These are phyloP conservation scores for Plagiodera versicolora DNA, from an alignment of 2,888 invertebrate genomes.

Conservation along the genomic window DNA sequence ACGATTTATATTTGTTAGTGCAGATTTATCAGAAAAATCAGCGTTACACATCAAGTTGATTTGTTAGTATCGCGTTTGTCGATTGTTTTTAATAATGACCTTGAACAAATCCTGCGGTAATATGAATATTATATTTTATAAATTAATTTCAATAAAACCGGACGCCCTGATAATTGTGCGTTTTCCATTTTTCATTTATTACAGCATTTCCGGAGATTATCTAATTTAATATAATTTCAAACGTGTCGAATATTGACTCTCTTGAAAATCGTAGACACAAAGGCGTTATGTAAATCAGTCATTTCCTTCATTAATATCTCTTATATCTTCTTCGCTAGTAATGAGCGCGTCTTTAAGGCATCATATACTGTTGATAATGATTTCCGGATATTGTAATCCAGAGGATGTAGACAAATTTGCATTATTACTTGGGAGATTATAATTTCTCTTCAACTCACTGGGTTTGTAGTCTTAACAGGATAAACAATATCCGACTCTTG, in stretches of 20 bases:
- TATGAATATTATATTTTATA: too few relatives aligned
- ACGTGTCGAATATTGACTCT: not conserved
- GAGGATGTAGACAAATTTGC: slow-evolving; percentile 14
- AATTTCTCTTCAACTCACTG: slow-evolving; percentile 4
- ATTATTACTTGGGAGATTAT: slow-evolving; percentile 9
- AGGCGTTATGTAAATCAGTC: slow-evolving; percentile 9
- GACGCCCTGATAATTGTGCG: too few relatives aligned
- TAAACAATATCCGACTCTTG: not conserved
- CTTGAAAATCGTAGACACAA: not conserved
- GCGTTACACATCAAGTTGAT: too few relatives aligned
- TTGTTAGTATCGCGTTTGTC: too few relatives aligned
- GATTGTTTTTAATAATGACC: too few relatives aligned
- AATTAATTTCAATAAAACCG: too few relatives aligned
- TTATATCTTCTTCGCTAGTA: slow-evolving; percentile 9
- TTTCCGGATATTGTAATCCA: slow-evolving; percentile 8
- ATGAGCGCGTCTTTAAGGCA: slow-evolving; percentile 10
- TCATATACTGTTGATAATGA: slow-evolving; percentile 13
- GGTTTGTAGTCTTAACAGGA: not conserved
- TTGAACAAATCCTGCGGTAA: too few relatives aligned
- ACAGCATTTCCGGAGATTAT: too few relatives aligned
- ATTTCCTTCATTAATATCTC: slow-evolving; percentile 10
- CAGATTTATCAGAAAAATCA: too few relatives aligned
- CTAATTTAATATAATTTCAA: too few relatives aligned
- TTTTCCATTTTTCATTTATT: too few relatives aligned
- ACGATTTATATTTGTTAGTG: not conserved